Evolutionary conservation across 2,113 vertebrate genomes (phyloP), one percentile per base, ranked within the genome.

Genomic region (Nothocercus nigrocapillus): DNA sequence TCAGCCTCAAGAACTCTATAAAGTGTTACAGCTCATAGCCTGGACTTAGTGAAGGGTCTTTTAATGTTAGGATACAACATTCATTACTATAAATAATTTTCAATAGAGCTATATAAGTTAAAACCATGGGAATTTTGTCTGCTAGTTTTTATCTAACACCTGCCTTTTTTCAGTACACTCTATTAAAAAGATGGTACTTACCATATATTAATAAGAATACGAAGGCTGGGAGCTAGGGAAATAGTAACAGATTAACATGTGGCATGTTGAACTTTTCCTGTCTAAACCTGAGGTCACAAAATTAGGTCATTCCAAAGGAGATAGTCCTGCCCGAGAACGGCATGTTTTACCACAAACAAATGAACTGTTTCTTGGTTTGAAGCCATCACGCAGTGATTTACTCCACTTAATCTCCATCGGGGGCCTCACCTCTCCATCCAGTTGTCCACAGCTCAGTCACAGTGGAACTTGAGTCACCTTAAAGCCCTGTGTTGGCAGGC

Each of bases 371-470:
- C 36, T 77, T 78, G 0, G 0, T 28, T 58, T 18, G 7, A 18
- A 90, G 44, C 47, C 64, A 24, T 47, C 8, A 0, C 16, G 15
- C 21, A 61, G 75, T 42, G 34, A 14, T 64, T 5, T 70, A 34
- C 25, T 66, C 24, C 18, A 1, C 6, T 49, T 49, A 49, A 24
- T 36, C 30, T 82, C 49, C 9, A 58, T 56, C 66, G 12, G 16
- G 54, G 54, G 24, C 68, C 75, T 68, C 51, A 40, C 7, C 16
- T 78, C 78, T 68, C 83, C 47, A 19, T 63, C 34, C 58, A 14
- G 14, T 1, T 59, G 25, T 20, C 24, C 73, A 30, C 64, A 79
- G 32, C 12, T 22, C 42, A 51, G 32, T 36, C 0, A 0, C 8
- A 85, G 25, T 20, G 75, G 15, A 18, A 44, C 27, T 5, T 0